These are phyloP conservation scores for Telmatochromis brichardi DNA, from an alignment of 2,113 vertebrate species.

Conservation along the genomic window DNA sequence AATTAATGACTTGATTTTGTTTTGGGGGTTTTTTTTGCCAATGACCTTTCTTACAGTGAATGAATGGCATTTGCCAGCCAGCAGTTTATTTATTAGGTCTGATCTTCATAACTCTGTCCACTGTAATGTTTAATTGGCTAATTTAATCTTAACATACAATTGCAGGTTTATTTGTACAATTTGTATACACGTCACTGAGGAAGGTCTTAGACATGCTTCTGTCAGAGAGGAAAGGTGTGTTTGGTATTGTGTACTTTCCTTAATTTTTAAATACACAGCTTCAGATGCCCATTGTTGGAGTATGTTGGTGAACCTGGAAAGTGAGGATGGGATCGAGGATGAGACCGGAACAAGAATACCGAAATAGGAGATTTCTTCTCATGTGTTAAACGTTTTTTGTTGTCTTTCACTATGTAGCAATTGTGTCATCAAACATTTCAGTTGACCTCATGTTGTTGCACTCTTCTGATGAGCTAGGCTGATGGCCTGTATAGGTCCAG, in stretches of 20 bases:
- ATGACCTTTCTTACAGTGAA: background rate
- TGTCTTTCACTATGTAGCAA: background rate
- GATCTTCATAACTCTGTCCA: background rate
- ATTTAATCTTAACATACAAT: background rate
- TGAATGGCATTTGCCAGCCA: background rate
- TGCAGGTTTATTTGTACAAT: background rate
- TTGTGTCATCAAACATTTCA: background rate
- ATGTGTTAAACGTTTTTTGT: background rate
- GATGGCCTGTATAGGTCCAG: background rate
- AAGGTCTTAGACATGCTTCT: background rate
- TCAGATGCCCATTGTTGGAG: background rate
- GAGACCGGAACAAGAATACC: background rate
- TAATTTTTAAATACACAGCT: background rate
- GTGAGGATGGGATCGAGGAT: background rate
- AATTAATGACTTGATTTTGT: background rate
- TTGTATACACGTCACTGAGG: background rate
- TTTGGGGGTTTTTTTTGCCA: fast-evolving
- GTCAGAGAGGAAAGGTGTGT: fast-evolving
- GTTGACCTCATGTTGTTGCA: background rate
- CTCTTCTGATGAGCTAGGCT: background rate
- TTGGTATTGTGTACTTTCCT: background rate
- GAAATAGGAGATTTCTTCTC: background rate
- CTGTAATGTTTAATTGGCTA: background rate
- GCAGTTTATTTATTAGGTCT: background rate
- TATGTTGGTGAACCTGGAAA: background rate